phyloP scores from a whole-genome alignment of 2,888 invertebrate genomes.

The Poecilobothrus nobilitatus region DNA sequence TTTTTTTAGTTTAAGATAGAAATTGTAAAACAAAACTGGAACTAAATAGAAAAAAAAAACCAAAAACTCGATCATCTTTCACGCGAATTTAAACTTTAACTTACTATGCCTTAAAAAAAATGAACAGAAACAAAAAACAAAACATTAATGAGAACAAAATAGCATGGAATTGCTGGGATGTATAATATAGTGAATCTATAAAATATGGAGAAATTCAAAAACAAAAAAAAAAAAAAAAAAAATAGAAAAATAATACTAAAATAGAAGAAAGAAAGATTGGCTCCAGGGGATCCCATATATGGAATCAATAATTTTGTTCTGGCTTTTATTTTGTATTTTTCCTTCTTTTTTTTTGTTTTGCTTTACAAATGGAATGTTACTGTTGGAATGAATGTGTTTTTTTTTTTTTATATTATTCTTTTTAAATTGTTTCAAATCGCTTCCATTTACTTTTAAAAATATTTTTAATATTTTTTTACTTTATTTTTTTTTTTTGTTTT shows the following conservation, averaged over 20 bases:
- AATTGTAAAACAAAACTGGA: not conserved
- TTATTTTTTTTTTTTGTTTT: too few relatives aligned
- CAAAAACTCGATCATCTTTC: not conserved
- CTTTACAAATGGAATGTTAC: not conserved
- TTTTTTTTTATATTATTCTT: not conserved
- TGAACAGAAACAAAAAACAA: not conserved
- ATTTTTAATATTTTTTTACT: too few relatives aligned
- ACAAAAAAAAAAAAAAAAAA: not conserved
- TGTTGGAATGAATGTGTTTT: too few relatives aligned
- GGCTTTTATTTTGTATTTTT: not conserved
- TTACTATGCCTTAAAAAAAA: too few relatives aligned
- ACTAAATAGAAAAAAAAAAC: not conserved
- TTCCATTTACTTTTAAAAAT: not conserved
- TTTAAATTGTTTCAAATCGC: not conserved
- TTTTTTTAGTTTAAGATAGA: too few relatives aligned
- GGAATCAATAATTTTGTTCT: not conserved
- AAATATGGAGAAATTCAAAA: not conserved
- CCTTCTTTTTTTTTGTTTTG: not conserved
- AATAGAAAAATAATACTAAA: too few relatives aligned
- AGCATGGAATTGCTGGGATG: too few relatives aligned
- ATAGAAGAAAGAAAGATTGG: not conserved
- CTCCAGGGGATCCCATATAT: constrained; percentile 4
- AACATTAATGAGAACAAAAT: too few relatives aligned
- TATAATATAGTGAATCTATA: not conserved
- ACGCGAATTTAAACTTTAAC: not conserved